These are phyloP conservation scores for Chamaea fasciata DNA, from an alignment of 2,113 vertebrate genomes.

Conservation along the genomic window DNA sequence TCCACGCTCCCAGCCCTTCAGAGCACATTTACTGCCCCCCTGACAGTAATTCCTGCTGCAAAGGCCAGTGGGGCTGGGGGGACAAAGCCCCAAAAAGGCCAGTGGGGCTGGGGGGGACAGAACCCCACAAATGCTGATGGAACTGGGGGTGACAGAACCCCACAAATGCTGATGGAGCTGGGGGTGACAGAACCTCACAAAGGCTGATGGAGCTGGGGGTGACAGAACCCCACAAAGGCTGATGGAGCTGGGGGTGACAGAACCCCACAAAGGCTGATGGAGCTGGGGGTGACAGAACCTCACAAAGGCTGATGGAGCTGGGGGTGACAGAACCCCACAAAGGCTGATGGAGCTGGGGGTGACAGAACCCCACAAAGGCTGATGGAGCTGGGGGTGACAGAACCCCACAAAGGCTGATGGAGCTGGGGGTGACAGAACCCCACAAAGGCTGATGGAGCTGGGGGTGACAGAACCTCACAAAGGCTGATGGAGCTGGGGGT, in stretches of 20 bases:
- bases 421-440: too few species aligned
- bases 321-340: not conserved
- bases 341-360: not conserved
- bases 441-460: too few species aligned
- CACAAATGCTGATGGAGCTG: not conserved
- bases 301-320: not conserved
- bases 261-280: not conserved
- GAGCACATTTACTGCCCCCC: not conserved
- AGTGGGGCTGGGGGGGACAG: not conserved
- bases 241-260: not conserved
- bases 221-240: not conserved
- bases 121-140: not conserved
- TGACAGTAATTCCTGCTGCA: not conserved
- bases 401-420: too few species aligned
- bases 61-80: fast-evolving
- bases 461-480: too few species aligned
- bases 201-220: not conserved
- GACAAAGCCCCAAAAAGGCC: not conserved
- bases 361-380: too few species aligned
- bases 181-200: not conserved
- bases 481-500: too few species aligned
- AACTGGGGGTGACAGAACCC: not conserved
- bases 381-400: too few species aligned
- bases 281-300: too few species aligned
- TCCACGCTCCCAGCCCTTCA: not conserved